These are phyloP conservation scores for Talpa occidentalis DNA, from an alignment of 2,113 vertebrate species.

Conservation along the genomic window DNA sequence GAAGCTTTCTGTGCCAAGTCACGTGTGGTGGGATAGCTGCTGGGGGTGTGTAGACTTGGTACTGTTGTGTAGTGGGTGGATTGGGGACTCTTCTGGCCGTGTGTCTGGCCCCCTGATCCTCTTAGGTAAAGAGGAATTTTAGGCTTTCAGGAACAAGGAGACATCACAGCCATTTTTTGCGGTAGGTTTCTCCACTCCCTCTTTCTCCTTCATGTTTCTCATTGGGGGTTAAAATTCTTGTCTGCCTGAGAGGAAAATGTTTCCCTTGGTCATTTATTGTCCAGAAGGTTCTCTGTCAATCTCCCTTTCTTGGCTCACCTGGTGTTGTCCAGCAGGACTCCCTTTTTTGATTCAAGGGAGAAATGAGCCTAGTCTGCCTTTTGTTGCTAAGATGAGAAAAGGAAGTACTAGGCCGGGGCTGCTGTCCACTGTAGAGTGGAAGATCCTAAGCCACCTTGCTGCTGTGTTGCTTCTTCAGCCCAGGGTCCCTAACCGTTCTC, in stretches of 20 bases:
- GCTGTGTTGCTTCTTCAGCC: background rate
- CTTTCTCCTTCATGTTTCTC: background rate
- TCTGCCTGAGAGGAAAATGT: background rate
- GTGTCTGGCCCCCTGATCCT: background rate
- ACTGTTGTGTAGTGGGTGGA: too few relatives aligned
- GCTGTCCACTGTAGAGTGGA: background rate
- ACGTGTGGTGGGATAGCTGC: too few relatives aligned
- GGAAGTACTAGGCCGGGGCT: background rate
- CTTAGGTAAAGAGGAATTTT: background rate
- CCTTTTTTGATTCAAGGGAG: background rate
- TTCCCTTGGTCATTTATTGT: background rate
- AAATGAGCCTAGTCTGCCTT: background rate
- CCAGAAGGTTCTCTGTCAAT: too few relatives aligned
- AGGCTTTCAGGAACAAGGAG: background rate
- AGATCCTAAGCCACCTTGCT: background rate
- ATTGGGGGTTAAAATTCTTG: background rate
- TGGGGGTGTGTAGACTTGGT: too few relatives aligned
- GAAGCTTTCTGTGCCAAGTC: too few relatives aligned
- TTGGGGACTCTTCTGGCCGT: too few relatives aligned
- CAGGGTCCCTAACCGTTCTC: background rate
- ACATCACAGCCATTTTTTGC: background rate
- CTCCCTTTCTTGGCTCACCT: background rate
- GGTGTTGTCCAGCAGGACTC: background rate
- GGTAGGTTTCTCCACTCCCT: too few relatives aligned
- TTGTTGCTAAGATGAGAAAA: background rate